Evolutionary conservation across 1,140 invertebrate genomes (phyloP), one percentile per base, ranked within the genome.

Genomic region (Lordiphosa clarofinis): DNA sequence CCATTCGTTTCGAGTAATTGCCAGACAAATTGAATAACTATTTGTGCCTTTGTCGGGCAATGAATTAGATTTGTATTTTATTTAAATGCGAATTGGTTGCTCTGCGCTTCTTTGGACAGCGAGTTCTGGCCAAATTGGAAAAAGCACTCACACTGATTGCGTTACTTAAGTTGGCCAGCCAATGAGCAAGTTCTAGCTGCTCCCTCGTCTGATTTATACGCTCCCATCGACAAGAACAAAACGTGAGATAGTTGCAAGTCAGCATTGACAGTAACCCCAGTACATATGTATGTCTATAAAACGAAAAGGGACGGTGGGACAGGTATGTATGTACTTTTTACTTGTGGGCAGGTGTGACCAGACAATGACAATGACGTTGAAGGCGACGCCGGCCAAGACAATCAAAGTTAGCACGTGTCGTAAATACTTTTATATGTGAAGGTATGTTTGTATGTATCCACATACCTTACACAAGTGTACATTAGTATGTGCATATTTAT

Each of bases 101-200:
- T 60, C 36, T 47, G 38, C 28, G 24, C 11, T 21, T 44, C 13
- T 35, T 9, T 33, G 9, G 47, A 39, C 39, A 49, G 37, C 21
- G 37, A 36, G 28, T 13, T 44, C 11, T 15, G 15, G 40, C 42
- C 31, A 65, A 62, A 73, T 73, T 62, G 64, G 59, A 39, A 74
- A 74, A 74, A 74, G 72, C 72, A 74, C 72, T 74, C 59, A 49
- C 60, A 35, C 55, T 74, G 72, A 74, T 74, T 74, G 71, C 59
- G 64, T 69, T 69, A 74, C 71, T 74, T 74, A 75, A 68, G 63
- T 67, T 67, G 63, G 40, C 64, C 43, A 47, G 63, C 15, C 52
- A 59, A 54, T 53, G 47, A 47, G 42, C 49, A 40, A 53, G 35
- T 11, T 12, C 43, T 39, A 24, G 37, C 15, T 39, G 35, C 58